Evolutionary conservation across 1,140 invertebrate genomes (phyloP).

Genomic region (Marisa cornuarietis): DNA sequence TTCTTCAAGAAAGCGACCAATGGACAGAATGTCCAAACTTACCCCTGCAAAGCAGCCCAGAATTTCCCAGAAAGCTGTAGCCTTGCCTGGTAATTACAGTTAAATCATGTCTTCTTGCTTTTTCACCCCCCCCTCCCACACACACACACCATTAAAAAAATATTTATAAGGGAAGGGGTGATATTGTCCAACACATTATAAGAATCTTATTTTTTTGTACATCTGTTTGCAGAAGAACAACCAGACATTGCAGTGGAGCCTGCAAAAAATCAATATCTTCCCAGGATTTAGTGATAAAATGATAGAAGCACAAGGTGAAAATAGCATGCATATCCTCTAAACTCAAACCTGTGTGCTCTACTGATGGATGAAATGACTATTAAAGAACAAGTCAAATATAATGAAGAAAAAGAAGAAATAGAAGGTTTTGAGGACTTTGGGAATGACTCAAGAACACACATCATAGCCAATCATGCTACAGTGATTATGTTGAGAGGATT

Average conservation of each 20-base stretch:
- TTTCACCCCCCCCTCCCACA: too few relatives aligned
- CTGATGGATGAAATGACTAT: neutral
- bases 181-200: too few relatives aligned
- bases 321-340: neutral
- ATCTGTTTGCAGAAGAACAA: too few relatives aligned
- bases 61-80: too few relatives aligned
- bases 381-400: neutral
- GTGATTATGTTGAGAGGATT: neutral
- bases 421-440: constrained; percentile 5
- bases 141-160: too few relatives aligned
- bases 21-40: too few relatives aligned
- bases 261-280: neutral
- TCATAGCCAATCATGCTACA: neutral
- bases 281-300: neutral
- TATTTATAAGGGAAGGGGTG: too few relatives aligned
- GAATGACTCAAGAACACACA: neutral
- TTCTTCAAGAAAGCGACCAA: too few relatives aligned
- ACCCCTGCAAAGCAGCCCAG: too few relatives aligned
- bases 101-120: too few relatives aligned
- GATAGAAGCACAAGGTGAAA: neutral
- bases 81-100: too few relatives aligned
- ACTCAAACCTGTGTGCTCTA: neutral
- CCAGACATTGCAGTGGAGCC: neutral
- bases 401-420: neutral
- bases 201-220: too few relatives aligned